Percentiles rank a stretch among this genome's conserved stretches.
Conservation (phyloP, 2,113 vertebrate genomes). For the Rhinoderma darwinii region DNA sequence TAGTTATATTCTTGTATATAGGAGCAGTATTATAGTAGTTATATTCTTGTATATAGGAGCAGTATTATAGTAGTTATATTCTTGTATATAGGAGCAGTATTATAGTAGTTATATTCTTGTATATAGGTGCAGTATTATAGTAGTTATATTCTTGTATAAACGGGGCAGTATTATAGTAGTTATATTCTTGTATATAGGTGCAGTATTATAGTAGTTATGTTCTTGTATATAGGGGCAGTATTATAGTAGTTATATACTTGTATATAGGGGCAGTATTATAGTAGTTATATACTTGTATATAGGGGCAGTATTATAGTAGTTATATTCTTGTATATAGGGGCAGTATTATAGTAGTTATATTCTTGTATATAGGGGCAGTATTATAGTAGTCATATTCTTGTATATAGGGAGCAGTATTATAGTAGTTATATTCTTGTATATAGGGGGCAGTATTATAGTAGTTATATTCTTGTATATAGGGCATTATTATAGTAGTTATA, state of each 20-base stretch:
- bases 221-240: neutral
- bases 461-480: neutral
- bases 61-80: too few relatives aligned
- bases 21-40: constrained; percentile 11
- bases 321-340: neutral
- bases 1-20: too few relatives aligned
- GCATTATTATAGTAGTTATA: constrained; percentile 10
- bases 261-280: neutral
- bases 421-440: constrained; percentile 1
- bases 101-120: too few relatives aligned
- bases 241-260: too few relatives aligned
- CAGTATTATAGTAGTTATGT: constrained; percentile 8
- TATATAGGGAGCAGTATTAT: neutral
- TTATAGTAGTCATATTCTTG: constrained; percentile 2
- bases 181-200: neutral
- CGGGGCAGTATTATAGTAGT: too few relatives aligned
- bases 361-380: neutral
- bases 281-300: neutral
- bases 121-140: too few relatives aligned
- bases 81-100: too few relatives aligned
- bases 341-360: too few relatives aligned
- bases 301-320: too few relatives aligned
- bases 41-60: too few relatives aligned
- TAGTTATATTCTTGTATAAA: too few relatives aligned
- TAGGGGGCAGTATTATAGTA: neutral